Percentiles rank a stretch among this genome's conserved stretches.
These are phyloP conservation scores for Octomys mimax DNA, from an alignment of 2,797 vertebrate species.

Conservation along the genomic window DNA sequence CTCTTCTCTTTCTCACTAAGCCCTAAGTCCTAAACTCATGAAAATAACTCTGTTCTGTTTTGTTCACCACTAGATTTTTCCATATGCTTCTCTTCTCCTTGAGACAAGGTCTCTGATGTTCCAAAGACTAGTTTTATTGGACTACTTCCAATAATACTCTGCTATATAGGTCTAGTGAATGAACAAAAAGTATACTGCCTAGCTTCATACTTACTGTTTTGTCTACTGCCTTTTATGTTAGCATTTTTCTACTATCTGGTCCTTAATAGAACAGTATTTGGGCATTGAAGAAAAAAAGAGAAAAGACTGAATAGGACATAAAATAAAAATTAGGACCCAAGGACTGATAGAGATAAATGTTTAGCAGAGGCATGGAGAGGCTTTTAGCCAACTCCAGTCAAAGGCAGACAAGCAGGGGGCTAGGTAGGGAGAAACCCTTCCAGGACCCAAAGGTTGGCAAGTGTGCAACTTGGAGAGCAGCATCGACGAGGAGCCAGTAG, in stretches of 20 bases:
- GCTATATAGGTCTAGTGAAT: not conserved
- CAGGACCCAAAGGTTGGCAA: not conserved
- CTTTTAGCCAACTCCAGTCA: not conserved
- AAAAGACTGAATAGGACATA: not conserved
- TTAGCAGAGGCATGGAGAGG: not conserved
- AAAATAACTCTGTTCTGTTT: not conserved
- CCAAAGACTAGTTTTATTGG: not conserved
- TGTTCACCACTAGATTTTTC: not conserved
- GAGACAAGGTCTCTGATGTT: not conserved
- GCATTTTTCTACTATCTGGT: not conserved
- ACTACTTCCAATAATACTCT: not conserved
- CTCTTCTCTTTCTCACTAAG: not conserved
- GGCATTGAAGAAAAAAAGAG: too few relatives aligned
- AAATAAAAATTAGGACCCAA: conserved; percentile 1
- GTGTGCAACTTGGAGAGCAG: not conserved
- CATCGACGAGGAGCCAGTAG: not conserved
- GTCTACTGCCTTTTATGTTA: not conserved
- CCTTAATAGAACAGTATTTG: conserved; percentile 32
- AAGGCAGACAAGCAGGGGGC: not conserved
- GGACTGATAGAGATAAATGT: not conserved
- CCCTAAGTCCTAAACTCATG: not conserved
- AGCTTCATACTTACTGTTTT: conserved; percentile 4
- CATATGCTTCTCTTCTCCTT: not conserved
- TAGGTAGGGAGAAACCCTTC: not conserved
- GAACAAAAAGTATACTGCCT: not conserved